Percentiles rank a stretch among this genome's conserved stretches.
These are phyloP conservation scores for Gonocerus acuteangulatus DNA, from an alignment of 2,888 invertebrate species.

Conservation along the genomic window DNA sequence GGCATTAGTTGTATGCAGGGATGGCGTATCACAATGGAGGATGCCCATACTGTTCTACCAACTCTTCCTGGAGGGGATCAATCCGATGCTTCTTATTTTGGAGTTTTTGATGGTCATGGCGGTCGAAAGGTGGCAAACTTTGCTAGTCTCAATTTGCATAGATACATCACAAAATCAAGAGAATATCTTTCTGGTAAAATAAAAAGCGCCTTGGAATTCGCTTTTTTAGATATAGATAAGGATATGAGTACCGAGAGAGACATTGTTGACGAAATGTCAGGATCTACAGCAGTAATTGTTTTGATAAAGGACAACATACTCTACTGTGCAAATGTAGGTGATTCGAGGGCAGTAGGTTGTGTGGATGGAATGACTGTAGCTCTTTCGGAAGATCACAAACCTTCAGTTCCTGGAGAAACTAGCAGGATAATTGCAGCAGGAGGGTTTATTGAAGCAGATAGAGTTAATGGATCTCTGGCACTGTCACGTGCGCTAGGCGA, in stretches of 20 bases:
- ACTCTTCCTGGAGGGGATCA: constrained; percentile 12
- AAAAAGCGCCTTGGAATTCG: constrained; percentile 45
- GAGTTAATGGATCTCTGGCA: constrained; percentile 31
- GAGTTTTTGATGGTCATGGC: constrained; percentile 32
- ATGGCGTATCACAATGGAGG: constrained; percentile 31
- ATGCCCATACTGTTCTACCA: constrained; percentile 23
- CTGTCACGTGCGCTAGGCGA: constrained; percentile 31
- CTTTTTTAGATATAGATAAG: constrained; percentile 82
- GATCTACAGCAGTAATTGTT: constrained; percentile 85
- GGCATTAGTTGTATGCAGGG: constrained; percentile 27
- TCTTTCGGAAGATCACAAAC: constrained; percentile 32
- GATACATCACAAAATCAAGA: constrained; percentile 13
- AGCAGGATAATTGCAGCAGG: constrained; percentile 29
- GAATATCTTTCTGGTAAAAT: constrained; percentile 17
- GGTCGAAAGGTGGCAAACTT: constrained; percentile 27
- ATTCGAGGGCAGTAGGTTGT: constrained; percentile 29
- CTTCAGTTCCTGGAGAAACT: constrained; percentile 22
- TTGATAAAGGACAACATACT: constrained; percentile 75
- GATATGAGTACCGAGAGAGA: constrained; percentile 84
- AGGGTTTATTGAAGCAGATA: constrained; percentile 28
- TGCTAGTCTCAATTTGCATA: constrained; percentile 22
- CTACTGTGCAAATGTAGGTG: constrained; percentile 58
- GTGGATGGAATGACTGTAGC: constrained; percentile 19
- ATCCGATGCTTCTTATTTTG: constrained; percentile 24
- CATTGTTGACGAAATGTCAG: constrained; percentile 85